Conservation (phyloP, 2,113 vertebrate species). For the Oryzias javanicus region DNA sequence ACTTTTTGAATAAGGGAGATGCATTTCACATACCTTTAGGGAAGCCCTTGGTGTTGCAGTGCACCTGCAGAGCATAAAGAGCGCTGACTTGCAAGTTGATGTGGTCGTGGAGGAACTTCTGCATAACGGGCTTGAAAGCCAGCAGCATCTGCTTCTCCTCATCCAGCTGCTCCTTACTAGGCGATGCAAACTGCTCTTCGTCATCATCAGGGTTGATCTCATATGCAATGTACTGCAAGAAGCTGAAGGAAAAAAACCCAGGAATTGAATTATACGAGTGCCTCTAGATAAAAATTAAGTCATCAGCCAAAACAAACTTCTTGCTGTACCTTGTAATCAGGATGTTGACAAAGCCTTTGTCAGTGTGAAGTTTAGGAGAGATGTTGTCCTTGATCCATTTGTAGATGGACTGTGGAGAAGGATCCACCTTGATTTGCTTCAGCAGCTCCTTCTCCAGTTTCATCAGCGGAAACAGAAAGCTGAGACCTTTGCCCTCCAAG, state of each 20-base stretch:
- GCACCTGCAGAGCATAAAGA: constrained; percentile 97
- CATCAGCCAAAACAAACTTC: not conserved
- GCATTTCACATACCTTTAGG: constrained; percentile 85
- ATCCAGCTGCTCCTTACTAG: constrained; percentile 93
- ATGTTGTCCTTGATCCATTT: constrained; percentile 99
- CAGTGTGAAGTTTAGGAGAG: constrained; percentile 95
- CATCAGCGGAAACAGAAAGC: constrained; percentile 96
- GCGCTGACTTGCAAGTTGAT: constrained; percentile 93
- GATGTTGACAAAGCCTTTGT: constrained; percentile 99
- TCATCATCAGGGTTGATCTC: constrained; percentile 89
- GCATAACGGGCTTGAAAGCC: constrained; percentile 97
- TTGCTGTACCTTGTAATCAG: constrained; percentile 90
- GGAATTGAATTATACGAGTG: not conserved
- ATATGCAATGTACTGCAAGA: constrained; percentile 95
- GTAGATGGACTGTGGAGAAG: constrained; percentile 96
- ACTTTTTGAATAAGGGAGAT: not conserved
- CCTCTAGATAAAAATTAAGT: too few relatives aligned
- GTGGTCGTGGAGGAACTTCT: constrained; percentile 97
- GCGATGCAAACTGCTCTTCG: constrained; percentile 86
- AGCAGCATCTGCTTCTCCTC: constrained; percentile 93
- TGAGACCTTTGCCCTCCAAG: constrained; percentile 94
- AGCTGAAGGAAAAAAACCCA: constrained; percentile 70
- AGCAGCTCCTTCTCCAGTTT: constrained; percentile 98
- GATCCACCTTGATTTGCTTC: constrained; percentile 95
- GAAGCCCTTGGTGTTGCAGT: constrained; percentile 91